Evolutionary conservation across 2,888 invertebrate genomes (phyloP).

Genomic region (Disparrhopalites patrizii): DNA sequence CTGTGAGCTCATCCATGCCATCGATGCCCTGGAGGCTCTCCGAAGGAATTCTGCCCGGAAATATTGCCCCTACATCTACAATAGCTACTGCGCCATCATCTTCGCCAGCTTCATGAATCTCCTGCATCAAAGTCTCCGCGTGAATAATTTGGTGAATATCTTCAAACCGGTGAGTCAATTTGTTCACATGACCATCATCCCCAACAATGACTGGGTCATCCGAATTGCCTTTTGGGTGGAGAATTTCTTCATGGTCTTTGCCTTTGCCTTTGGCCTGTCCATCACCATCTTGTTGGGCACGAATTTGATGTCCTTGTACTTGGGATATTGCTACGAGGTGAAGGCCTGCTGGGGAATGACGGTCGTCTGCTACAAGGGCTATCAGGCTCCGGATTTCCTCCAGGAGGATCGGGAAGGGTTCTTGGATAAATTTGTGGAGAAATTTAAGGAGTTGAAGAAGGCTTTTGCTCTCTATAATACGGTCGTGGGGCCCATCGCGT

Average conservation of each 20-base stretch:
- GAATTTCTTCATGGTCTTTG: background rate
- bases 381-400: background rate
- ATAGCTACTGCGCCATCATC: background rate
- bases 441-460: conserved; percentile 14
- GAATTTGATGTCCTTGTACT: conserved; percentile 16
- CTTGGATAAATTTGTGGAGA: conserved; percentile 9
- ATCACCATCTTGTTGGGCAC: conserved; percentile 3
- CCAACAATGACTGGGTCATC: conserved; percentile 15
- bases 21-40: background rate
- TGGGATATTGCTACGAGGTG: conserved; percentile 4
- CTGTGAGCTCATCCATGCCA: background rate
- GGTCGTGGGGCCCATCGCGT: conserved; percentile 8
- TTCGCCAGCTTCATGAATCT: conserved; percentile 6
- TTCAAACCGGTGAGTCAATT: background rate
- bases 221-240: conserved; percentile 8
- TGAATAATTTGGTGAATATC: conserved; percentile 13
- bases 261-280: conserved; percentile 4
- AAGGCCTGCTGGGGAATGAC: conserved; percentile 10
- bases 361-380: too few relatives aligned
- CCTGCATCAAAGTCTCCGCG: conserved; percentile 1
- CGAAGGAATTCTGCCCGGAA: background rate
- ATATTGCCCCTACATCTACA: conserved; percentile 10
- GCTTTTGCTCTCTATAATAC: background rate
- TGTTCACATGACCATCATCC: conserved; percentile 7
- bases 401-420: conserved; percentile 2